Base-by-base conservation (phyloP, 2,113 vertebrate genomes). In the Oplegnathus fasciatus region DNA sequence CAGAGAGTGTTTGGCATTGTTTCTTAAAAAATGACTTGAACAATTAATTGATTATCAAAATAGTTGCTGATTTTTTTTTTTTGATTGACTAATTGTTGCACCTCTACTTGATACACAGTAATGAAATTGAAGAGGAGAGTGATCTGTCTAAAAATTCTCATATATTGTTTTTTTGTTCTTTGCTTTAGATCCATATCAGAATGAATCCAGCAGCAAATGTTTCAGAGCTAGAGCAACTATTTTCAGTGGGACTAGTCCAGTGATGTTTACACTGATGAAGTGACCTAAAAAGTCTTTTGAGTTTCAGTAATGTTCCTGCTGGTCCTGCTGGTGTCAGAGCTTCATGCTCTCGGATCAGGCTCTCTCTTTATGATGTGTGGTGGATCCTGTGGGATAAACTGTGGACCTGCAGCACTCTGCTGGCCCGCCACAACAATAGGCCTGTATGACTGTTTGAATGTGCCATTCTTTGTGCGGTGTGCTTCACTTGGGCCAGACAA, bases 401-500 rank as follows among this genome's bases (percentile, higher is more conserved):
- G 70, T 68, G 91, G 84, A 87, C 86, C 78, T 62, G 81, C 71
- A 66, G 72, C 67, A 66, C 80, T 83, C 86, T 50, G 87, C 52
- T 30, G 65, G 80, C 54, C 79, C 2, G 60, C 66, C 87, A 24
- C 90, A 92, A 96, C 95, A 96, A 96, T 95, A 80, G 86, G 92
- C 88, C 89, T 91, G 93, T 96, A 92, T 94, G 90, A 87, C 84
- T 86, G 78, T 95, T 93, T 96, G 89, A 96, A 95, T 96, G 92
- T 94, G 86, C 93, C 88, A 89, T 95, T 95, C 94, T 95, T 88
- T 86, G 87, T 60, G 75, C 76, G 86, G 90, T 95, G 94, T 94
- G 95, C 93, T 94, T 95, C 92, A 94, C 93, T 95, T 94, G 91
- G 93, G 93, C 88, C 86, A 91, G 92, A 96, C 96, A 96, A 96